Percentiles rank a stretch among this genome's conserved stretches.
phyloP scores from a whole-genome alignment of 2,797 vertebrate species.

The Danio kyathit region DNA sequence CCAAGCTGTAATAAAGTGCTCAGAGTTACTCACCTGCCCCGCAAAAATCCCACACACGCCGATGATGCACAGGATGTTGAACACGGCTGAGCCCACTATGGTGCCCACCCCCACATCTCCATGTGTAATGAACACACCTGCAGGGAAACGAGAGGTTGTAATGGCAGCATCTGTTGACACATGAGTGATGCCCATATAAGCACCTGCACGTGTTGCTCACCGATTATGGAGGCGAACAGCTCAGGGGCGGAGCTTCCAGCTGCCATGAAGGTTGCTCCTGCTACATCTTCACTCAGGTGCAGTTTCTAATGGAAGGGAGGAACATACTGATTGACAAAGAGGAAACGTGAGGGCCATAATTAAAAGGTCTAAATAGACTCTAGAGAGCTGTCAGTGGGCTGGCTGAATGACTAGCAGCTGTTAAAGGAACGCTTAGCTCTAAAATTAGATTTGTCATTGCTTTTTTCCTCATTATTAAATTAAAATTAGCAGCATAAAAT shows the following conservation, averaged over 20 bases:
- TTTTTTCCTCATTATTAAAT: background rate
- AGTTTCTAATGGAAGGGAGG: conserved; percentile 78
- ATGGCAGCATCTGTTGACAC: background rate
- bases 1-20: background rate
- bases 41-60: conserved; percentile 89
- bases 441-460: background rate
- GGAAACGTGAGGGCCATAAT: background rate
- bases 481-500: no score
- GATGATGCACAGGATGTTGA: conserved; percentile 91
- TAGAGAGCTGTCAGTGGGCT: background rate
- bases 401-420: background rate
- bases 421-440: background rate
- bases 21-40: conserved; percentile 80
- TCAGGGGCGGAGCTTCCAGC: conserved; percentile 91
- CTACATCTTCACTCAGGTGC: conserved; percentile 88
- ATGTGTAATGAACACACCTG: conserved; percentile 90
- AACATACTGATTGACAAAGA: conserved; percentile 18
- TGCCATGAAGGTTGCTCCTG: conserved; percentile 92
- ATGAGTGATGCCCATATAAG: conserved; percentile 3
- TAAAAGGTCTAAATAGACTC: conserved; percentile 7
- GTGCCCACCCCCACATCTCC: conserved; percentile 89
- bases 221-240: conserved; percentile 89
- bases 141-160: conserved; percentile 18
- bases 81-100: conserved; percentile 89
- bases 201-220: conserved; percentile 67